phyloP scores from a whole-genome alignment of 2,797 vertebrate genomes.

The Danionella dracula region DNA sequence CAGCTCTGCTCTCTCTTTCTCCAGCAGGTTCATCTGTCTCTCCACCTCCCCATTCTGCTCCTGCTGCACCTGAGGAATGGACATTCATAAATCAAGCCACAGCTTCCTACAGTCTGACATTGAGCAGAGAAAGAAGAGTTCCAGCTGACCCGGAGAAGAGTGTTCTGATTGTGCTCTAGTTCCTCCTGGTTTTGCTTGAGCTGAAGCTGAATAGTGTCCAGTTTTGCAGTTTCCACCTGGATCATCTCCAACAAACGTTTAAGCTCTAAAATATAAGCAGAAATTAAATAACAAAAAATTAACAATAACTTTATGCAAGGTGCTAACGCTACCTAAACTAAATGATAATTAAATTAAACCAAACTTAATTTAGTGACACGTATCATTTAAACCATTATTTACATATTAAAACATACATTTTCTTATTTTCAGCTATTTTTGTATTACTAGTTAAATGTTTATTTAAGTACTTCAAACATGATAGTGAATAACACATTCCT shows the following conservation, averaged over 20 bases:
- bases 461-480: no score
- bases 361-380: no score
- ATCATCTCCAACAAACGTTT: conserved; percentile 72
- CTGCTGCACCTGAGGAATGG: conserved; percentile 61
- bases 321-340: no score
- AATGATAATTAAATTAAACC: no score
- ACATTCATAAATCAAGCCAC: not conserved
- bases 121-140: not conserved
- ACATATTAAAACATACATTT: no score
- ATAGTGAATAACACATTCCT: no score
- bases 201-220: conserved; percentile 66
- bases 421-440: no score
- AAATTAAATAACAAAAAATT: no score
- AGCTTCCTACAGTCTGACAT: not conserved
- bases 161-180: conserved; percentile 63
- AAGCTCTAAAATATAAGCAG: conserved; percentile 65
- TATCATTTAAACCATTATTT: no score
- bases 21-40: conserved; percentile 61
- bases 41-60: conserved; percentile 62
- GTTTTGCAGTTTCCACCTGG: conserved; percentile 68
- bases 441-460: no score
- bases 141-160: conserved; percentile 64
- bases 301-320: no score
- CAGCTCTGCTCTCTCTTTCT: conserved; percentile 56
- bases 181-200: conserved; percentile 67